phyloP scores from a whole-genome alignment of 2,113 vertebrate genomes.

The Gymnobelideus leadbeateri region DNA sequence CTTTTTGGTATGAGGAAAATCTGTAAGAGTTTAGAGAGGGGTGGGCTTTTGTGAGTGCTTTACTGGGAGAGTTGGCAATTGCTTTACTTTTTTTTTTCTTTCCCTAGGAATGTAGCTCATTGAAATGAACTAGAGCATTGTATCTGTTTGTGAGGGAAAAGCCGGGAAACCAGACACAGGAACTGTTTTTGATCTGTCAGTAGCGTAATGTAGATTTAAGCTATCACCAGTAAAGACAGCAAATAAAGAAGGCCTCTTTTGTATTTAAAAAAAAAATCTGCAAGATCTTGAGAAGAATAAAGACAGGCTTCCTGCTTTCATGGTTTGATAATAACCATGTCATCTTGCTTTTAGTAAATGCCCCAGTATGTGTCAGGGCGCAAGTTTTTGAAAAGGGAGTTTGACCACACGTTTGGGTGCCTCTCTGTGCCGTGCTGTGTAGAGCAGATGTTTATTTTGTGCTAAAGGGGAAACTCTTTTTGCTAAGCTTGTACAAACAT shows the following conservation, averaged over 20 bases:
- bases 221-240: constrained; percentile 88
- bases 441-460: constrained; percentile 94
- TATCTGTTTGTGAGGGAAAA: constrained; percentile 87
- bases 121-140: constrained; percentile 89
- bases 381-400: constrained; percentile 91
- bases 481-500: constrained; percentile 91
- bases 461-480: constrained; percentile 91
- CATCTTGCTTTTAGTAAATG: constrained; percentile 92
- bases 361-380: constrained; percentile 88
- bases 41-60: constrained; percentile 85
- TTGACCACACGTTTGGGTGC: constrained; percentile 90
- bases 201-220: constrained; percentile 91
- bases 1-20: constrained; percentile 86
- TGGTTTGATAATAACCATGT: constrained; percentile 91
- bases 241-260: constrained; percentile 90
- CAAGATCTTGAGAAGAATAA: constrained; percentile 90
- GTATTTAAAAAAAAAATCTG: constrained; percentile 85
- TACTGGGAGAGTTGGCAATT: constrained; percentile 85
- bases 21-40: constrained; percentile 87
- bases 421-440: constrained; percentile 89
- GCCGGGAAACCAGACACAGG: constrained; percentile 85
- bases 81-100: constrained; percentile 77
- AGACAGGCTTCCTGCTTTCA: constrained; percentile 88
- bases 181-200: constrained; percentile 91
- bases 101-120: constrained; percentile 84